phyloP scores from a whole-genome alignment of 2,113 vertebrate genomes.

The Thunnus maccoyii region DNA sequence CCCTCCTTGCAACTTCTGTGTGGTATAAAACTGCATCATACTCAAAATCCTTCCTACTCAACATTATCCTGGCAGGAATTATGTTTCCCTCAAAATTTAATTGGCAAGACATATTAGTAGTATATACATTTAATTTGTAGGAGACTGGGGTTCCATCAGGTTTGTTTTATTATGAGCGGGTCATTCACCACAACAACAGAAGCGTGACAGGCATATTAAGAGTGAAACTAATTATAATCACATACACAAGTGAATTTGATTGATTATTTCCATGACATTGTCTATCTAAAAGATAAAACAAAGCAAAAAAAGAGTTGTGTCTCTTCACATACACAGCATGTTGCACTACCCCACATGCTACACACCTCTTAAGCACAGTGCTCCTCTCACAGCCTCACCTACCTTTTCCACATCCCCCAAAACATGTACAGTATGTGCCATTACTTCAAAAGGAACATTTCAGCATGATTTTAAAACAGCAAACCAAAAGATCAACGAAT shows the following conservation, averaged over 20 bases:
- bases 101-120: background rate
- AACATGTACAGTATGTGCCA: no score
- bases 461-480: no score
- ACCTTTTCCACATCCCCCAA: background rate
- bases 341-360: background rate
- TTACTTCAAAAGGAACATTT: no score
- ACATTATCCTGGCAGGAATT: background rate
- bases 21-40: no score
- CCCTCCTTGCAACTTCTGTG: background rate
- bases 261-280: conserved; percentile 8
- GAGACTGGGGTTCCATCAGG: background rate
- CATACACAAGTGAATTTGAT: background rate
- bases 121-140: background rate
- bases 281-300: background rate
- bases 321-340: background rate
- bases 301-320: conserved; percentile 22
- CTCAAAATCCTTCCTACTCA: no score
- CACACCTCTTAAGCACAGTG: background rate
- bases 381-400: background rate
- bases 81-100: background rate
- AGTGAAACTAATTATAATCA: conserved; percentile 18
- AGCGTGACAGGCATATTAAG: background rate
- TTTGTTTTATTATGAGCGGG: background rate
- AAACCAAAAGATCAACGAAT: no score
- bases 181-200: conserved; percentile 1